Evolutionary conservation across 2,113 vertebrate genomes (phyloP), one percentile per base, ranked within the genome.

Genomic region (Malurus melanocephalus): DNA sequence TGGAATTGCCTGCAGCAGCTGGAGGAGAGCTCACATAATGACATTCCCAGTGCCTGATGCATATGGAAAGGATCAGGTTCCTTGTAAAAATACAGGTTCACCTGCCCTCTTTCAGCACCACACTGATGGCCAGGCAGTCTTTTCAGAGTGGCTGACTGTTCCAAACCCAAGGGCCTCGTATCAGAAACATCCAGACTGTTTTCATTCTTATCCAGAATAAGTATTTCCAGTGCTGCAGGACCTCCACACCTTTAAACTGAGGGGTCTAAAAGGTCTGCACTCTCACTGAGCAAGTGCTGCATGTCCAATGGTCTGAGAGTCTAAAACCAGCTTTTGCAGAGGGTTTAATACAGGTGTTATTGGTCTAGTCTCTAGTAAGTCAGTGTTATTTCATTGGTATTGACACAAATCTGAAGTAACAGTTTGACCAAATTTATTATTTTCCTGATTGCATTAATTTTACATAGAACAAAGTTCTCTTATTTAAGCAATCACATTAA

Each of bases 1-100:
- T 7, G 13, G 11, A 38, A 80, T 4, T 4, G 57, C 53, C 80
- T 88, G 90, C 65, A 84, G 92, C 86, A 84, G 73, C 86, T 53
- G 57, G 28, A 71, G 17, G 35, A 61, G 15, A 76, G 61, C 65
- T 65, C 69, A 28, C 15, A 12, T 45, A 40, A 76, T 35, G 75
- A 51, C 64, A 84, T 65, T 87, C 79, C 61, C 84, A 79, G 77
- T 7, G 28, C 66, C 40, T 43, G 30, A 52, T 5, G 10, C 90
- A 83, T 18, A 48, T 16, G 88, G 80, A 86, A 94, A 86, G 28
- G 86, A 92, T 88, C 42, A 72, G 51, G 69, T 33, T 88, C 85
- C 81, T 68, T 65, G 51, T 79, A 13, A 81, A 87, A 87, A 65
- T 4, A 27, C 38, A 61, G 43, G 46, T 79, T 84, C 65, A 66